Conservation (phyloP, 2,113 vertebrate species). For the Labeo rohita region DNA sequence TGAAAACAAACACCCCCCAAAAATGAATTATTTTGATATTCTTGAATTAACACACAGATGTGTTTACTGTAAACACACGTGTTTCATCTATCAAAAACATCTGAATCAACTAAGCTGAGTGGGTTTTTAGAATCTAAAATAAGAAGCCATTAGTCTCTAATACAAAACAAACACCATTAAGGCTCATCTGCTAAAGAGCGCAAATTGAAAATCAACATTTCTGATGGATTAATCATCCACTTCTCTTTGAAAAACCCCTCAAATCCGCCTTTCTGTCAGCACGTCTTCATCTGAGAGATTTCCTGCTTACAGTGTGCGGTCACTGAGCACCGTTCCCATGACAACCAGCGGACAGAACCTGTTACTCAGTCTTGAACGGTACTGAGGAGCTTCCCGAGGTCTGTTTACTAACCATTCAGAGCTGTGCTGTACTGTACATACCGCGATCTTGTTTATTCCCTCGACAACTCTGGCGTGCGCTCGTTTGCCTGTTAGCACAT, state of each 20-base stretch:
- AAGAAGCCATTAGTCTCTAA: background rate
- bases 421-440: background rate
- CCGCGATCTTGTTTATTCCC: conserved; percentile 11
- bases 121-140: background rate
- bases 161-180: background rate
- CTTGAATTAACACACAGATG: background rate
- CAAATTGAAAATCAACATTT: conserved; percentile 20
- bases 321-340: conserved; percentile 3
- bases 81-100: background rate
- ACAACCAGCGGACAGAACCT: background rate
- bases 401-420: conserved; percentile 1
- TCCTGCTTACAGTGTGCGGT: conserved; percentile 35
- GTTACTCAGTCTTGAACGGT: background rate
- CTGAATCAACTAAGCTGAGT: background rate
- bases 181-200: conserved; percentile 6
- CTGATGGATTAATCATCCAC: conserved; percentile 11
- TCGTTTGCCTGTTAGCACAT: conserved; percentile 14
- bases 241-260: background rate
- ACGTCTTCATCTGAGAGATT: conserved; percentile 9
- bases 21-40: background rate
- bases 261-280: conserved; percentile 25
- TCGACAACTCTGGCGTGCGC: conserved; percentile 16
- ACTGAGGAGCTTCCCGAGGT: background rate
- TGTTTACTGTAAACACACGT: background rate
- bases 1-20: background rate